Conservation (phyloP, 1,140 invertebrate species). For the Drosophila nasuta region DNA sequence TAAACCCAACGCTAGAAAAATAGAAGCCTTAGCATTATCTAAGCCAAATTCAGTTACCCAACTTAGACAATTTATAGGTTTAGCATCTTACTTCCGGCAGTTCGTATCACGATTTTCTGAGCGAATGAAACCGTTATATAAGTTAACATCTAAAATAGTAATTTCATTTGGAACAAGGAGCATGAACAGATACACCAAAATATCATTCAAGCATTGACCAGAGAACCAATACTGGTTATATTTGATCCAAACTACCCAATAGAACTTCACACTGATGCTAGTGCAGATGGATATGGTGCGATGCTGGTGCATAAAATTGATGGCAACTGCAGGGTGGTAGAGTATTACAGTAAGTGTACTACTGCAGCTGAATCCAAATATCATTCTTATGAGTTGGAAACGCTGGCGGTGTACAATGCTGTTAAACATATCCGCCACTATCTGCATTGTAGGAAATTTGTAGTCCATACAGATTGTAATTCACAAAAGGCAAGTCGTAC, state of each 20-base stretch:
- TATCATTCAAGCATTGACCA: neutral
- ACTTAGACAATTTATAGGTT: neutral
- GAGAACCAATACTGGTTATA: neutral
- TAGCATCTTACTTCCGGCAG: too few species aligned
- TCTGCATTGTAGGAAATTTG: conserved; percentile 1
- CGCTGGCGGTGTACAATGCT: neutral
- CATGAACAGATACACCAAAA: conserved; percentile 10
- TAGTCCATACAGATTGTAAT: conserved; percentile 2
- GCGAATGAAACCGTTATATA: too few species aligned
- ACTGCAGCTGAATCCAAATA: neutral
- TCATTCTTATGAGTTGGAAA: conserved; percentile 11
- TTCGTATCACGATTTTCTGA: too few species aligned
- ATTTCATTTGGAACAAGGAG: neutral
- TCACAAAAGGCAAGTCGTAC: conserved; percentile 1
- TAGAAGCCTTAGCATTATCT: too few species aligned
- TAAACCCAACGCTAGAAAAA: too few species aligned
- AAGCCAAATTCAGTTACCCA: too few species aligned
- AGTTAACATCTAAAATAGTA: neutral
- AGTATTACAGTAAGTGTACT: neutral
- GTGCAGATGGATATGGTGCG: conserved; percentile 3
- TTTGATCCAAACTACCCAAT: neutral
- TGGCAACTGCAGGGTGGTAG: neutral
- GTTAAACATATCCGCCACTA: neutral
- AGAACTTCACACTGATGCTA: conserved; percentile 1
- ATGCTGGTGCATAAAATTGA: neutral